A percentile compares a stretch with the other conserved stretches of the same genome.
Conservation (phyloP, 2,888 invertebrate species). For the Liodrosophila aerea region DNA sequence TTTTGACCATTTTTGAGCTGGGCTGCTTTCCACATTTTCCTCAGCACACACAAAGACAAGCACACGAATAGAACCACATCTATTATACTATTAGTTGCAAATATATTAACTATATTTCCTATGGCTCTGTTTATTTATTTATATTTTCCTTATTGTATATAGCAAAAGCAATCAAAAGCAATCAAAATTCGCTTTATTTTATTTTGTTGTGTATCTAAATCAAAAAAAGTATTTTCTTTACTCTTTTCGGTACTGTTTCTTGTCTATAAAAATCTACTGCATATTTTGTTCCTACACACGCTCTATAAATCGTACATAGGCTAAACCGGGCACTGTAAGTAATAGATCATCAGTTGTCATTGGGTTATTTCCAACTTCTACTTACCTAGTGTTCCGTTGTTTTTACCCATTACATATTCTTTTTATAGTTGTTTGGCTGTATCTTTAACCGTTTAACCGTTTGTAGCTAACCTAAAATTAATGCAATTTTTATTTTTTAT, state of each 20-base stretch:
- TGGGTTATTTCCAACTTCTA: slow-evolving; percentile 40
- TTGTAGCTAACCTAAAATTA: slow-evolving; percentile 48
- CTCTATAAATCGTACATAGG: slow-evolving; percentile 76
- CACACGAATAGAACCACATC: slow-evolving; percentile 3
- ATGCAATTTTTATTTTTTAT: slow-evolving; percentile 12
- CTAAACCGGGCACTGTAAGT: slow-evolving; percentile 86
- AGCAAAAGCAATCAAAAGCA: slow-evolving; percentile 24
- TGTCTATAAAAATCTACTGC: slow-evolving; percentile 56
- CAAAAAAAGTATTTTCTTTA: slow-evolving; percentile 69
- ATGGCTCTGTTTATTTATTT: slow-evolving; percentile 40
- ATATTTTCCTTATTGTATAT: slow-evolving; percentile 44
- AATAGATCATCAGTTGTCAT: slow-evolving; percentile 74
- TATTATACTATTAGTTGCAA: slow-evolving; percentile 14
- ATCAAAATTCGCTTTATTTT: slow-evolving; percentile 36
- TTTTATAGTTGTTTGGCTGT: slow-evolving; percentile 37
- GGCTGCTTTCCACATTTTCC: slow-evolving; percentile 12
- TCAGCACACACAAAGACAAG: slow-evolving; percentile 16
- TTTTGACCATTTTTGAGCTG: slow-evolving; percentile 50
- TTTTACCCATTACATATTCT: background rate
- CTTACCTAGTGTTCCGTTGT: slow-evolving; percentile 40
- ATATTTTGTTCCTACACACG: slow-evolving; percentile 67
- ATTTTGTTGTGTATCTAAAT: slow-evolving; percentile 60
- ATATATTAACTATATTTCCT: slow-evolving; percentile 12
- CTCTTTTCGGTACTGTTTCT: slow-evolving; percentile 70
- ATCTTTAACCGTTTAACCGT: slow-evolving; percentile 36